phyloP scores from a whole-genome alignment of 2,113 vertebrate species.

The Odobenus rosmarus region DNA sequence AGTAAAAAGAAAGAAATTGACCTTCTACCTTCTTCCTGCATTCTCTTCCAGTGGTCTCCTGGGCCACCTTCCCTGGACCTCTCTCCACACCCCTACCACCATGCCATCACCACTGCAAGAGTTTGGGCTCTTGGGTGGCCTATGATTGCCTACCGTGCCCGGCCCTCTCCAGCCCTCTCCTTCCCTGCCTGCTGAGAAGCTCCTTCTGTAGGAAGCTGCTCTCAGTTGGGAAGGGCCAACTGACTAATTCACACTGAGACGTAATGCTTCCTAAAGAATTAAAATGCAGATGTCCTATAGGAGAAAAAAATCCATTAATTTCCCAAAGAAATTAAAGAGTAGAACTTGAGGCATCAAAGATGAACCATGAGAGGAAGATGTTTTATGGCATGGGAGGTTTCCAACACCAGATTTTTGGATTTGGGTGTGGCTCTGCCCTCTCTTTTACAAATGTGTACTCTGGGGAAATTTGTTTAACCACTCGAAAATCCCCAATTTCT shows the following conservation, averaged over 20 bases:
- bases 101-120: background rate
- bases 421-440: background rate
- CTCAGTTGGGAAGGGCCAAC: background rate
- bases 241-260: background rate
- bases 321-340: background rate
- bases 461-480: slow-evolving; percentile 32
- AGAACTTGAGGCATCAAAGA: background rate
- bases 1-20: background rate
- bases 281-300: background rate
- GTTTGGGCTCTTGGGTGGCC: background rate
- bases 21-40: background rate
- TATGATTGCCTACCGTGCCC: fast-evolving
- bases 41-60: background rate
- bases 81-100: background rate
- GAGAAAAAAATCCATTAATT: background rate
- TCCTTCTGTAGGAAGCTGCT: background rate
- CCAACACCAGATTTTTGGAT: background rate
- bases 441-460: background rate
- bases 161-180: background rate
- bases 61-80: background rate
- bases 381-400: background rate
- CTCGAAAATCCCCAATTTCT: background rate
- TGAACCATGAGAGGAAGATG: background rate
- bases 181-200: background rate
- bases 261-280: background rate